These are phyloP conservation scores for Scarus forsteni DNA, from an alignment of 2,797 vertebrate genomes.

Conservation along the genomic window DNA sequence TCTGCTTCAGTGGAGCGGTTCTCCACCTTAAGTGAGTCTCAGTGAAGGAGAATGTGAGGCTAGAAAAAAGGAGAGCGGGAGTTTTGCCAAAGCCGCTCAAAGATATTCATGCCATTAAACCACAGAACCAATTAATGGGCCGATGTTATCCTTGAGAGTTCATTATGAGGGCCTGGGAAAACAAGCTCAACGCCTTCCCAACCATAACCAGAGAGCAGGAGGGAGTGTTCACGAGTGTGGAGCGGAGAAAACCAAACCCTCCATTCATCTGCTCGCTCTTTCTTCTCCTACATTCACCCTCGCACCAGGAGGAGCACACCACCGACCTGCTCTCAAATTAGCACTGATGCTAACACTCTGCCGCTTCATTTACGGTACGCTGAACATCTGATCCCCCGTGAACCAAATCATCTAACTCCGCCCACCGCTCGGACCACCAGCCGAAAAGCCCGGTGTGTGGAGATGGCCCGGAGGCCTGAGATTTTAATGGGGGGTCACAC, in stretches of 20 bases:
- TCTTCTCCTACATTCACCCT: conserved; percentile 71
- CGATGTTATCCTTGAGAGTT: conserved; percentile 72
- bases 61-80: conserved; percentile 44
- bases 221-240: conserved; percentile 3
- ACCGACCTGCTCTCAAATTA: conserved; percentile 80
- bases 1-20: conserved; percentile 70
- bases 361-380: conserved; percentile 18
- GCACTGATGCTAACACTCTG: conserved; percentile 62
- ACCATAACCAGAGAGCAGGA: conserved; percentile 54
- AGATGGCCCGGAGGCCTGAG: conserved; percentile 68
- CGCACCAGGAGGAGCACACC: conserved; percentile 70
- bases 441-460: conserved; percentile 58
- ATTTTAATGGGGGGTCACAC: conserved; percentile 78
- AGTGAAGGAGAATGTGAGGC: conserved; percentile 60
- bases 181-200: conserved; percentile 47
- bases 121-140: conserved; percentile 72
- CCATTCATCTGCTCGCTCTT: conserved; percentile 68
- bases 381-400: conserved; percentile 43
- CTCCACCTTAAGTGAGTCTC: conserved; percentile 61
- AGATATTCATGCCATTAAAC: conserved; percentile 75
- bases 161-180: conserved; percentile 79
- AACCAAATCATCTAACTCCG: conserved; percentile 65
- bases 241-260: conserved; percentile 62
- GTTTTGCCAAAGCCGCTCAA: conserved; percentile 70
- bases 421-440: conserved; percentile 62